Evolutionary conservation across 1,140 invertebrate species (phyloP).

Genomic region (Penaeus vannamei): DNA sequence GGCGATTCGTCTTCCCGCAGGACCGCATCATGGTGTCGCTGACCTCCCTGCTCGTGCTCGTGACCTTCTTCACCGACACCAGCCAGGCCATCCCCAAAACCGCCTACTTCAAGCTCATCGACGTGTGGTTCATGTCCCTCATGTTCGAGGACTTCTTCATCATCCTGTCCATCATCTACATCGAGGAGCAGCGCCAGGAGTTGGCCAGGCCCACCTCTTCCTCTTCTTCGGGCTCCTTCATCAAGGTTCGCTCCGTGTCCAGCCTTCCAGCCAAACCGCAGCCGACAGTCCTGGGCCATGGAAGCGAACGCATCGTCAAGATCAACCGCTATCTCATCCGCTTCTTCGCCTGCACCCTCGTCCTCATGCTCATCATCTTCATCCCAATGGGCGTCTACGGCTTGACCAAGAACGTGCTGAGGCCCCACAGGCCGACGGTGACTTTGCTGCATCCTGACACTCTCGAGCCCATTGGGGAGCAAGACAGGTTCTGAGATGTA

Average conservation of each 20-base stretch:
- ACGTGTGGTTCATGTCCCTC: constrained; percentile 61
- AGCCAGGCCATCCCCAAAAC: constrained; percentile 60
- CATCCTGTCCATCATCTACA: constrained; percentile 49
- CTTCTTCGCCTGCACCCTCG: background rate
- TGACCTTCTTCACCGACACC: constrained; percentile 63
- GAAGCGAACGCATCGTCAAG: background rate
- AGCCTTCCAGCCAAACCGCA: background rate
- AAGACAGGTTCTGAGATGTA: no score
- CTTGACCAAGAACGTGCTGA: background rate
- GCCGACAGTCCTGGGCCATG: background rate
- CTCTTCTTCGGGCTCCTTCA: background rate
- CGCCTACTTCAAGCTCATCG: constrained; percentile 64
- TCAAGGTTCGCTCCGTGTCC: background rate
- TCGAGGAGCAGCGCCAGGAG: constrained; percentile 13
- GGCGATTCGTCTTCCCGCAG: background rate
- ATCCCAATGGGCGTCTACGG: background rate
- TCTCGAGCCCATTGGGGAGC: no score
- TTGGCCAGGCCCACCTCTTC: background rate
- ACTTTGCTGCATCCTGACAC: no score
- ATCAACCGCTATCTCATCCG: background rate
- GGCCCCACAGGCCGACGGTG: no score
- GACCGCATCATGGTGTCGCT: constrained; percentile 67
- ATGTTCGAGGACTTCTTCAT: constrained; percentile 57
- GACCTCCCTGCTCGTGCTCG: constrained; percentile 60
- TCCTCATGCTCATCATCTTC: background rate